These are phyloP conservation scores for Speoplatyrhinus poulsoni DNA, from an alignment of 2,113 vertebrate genomes.

Conservation along the genomic window DNA sequence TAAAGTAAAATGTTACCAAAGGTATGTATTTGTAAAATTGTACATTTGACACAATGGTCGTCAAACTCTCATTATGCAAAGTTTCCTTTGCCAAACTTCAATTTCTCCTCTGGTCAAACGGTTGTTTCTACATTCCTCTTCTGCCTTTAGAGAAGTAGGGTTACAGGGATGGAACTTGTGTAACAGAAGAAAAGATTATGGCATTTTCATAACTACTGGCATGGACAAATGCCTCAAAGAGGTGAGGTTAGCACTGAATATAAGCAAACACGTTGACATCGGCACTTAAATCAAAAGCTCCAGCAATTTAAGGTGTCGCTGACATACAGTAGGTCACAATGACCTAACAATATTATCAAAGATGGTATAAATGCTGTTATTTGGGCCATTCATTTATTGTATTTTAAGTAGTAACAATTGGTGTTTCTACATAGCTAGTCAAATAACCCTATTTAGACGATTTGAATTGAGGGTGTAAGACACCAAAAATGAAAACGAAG, in stretches of 20 bases:
- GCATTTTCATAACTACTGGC: conserved; percentile 21
- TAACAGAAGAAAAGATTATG: background rate
- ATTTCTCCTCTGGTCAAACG: conserved; percentile 74
- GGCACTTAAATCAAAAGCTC: conserved; percentile 27
- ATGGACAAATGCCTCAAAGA: conserved; percentile 36
- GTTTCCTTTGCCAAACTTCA: conserved; percentile 79
- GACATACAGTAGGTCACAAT: background rate
- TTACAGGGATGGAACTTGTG: conserved; percentile 52
- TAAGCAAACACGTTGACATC: conserved; percentile 17
- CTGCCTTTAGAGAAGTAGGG: conserved; percentile 63
- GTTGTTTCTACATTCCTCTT: conserved; percentile 83
- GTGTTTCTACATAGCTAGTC: conserved; percentile 34
- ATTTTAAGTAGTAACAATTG: conserved; percentile 30
- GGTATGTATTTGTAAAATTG: conserved; percentile 67
- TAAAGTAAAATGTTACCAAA: conserved; percentile 65
- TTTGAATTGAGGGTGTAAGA: conserved; percentile 31
- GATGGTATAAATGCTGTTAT: conserved; percentile 22
- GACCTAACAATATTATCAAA: conserved; percentile 17
- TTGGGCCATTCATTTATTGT: conserved; percentile 38
- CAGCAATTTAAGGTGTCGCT: background rate
- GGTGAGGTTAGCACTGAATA: conserved; percentile 5
- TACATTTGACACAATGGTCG: conserved; percentile 73
- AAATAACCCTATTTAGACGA: conserved; percentile 11
- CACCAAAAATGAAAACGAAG: conserved; percentile 16
- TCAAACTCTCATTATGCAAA: conserved; percentile 86